Percentiles rank a stretch among this genome's conserved stretches.
Evolutionary conservation across 1,140 invertebrate species (phyloP).

Genomic region (Homalodisca vitripennis): DNA sequence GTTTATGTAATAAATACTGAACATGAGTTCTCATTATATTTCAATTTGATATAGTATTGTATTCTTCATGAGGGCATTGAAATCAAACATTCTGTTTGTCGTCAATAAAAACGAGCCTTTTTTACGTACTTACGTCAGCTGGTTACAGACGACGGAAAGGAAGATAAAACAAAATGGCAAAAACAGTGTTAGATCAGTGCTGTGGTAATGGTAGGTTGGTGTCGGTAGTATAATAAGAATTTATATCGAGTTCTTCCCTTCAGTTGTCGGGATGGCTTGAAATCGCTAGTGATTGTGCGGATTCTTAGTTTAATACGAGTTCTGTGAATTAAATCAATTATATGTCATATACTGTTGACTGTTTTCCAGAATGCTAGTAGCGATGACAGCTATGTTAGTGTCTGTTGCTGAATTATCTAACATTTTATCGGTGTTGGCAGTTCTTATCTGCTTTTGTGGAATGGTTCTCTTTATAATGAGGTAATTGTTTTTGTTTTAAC

Average conservation of each 20-base stretch:
- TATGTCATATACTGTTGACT: slow-evolving; percentile 18
- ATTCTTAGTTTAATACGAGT: slow-evolving; percentile 24
- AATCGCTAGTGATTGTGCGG: slow-evolving; percentile 22
- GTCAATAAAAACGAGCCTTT: too few relatives aligned
- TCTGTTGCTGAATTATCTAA: slow-evolving; percentile 68
- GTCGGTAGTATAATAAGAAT: background rate
- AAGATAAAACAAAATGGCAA: too few relatives aligned
- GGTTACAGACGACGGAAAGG: too few relatives aligned
- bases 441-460: slow-evolving; percentile 61
- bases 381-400: slow-evolving; percentile 59
- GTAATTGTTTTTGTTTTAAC: too few relatives aligned
- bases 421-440: slow-evolving; percentile 66
- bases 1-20: too few relatives aligned
- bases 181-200: background rate
- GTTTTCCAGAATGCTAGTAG: slow-evolving; percentile 39
- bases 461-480: slow-evolving; percentile 61
- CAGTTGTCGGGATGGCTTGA: slow-evolving; percentile 33
- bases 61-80: too few relatives aligned
- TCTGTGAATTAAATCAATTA: slow-evolving; percentile 5
- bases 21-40: too few relatives aligned
- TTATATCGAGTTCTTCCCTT: background rate
- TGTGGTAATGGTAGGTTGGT: background rate
- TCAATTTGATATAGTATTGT: too few relatives aligned
- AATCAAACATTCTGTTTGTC: too few relatives aligned
- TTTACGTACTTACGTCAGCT: too few relatives aligned